These are phyloP conservation scores for Agelaius phoeniceus DNA, from an alignment of 2,113 vertebrate genomes.

Conservation along the genomic window DNA sequence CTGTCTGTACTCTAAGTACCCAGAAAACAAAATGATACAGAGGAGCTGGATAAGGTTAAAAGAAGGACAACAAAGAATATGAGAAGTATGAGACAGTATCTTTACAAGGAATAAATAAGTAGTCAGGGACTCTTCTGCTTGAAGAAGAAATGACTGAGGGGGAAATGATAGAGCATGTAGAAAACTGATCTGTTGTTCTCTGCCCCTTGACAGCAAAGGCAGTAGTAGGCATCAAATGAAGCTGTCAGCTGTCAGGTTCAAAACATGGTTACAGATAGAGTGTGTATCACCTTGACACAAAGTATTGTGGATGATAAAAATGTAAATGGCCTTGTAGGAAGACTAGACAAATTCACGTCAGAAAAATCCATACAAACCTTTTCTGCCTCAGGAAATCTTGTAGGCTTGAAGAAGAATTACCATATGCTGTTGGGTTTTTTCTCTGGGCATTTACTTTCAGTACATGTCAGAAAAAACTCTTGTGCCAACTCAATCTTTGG, in stretches of 20 bases:
- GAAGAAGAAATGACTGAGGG: conserved; percentile 17
- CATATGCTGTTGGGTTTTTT: not conserved
- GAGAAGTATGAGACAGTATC: not conserved
- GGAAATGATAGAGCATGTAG: not conserved
- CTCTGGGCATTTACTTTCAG: not conserved
- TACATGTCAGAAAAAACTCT: not conserved
- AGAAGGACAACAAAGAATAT: not conserved
- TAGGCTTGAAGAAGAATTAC: not conserved
- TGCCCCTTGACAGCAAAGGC: conserved; percentile 9
- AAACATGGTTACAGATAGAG: conserved; percentile 5
- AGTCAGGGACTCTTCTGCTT: not conserved
- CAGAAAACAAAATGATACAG: not conserved
- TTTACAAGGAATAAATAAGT: conserved; percentile 21
- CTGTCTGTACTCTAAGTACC: not conserved
- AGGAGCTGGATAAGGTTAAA: not conserved
- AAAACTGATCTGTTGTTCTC: conserved; percentile 18
- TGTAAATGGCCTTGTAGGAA: conserved; percentile 29
- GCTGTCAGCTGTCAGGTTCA: conserved; percentile 51
- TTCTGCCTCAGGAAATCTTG: conserved; percentile 10
- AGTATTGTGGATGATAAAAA: conserved; percentile 36
- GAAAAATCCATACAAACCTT: conserved; percentile 34
- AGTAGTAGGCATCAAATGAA: conserved; percentile 35
- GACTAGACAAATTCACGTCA: conserved; percentile 20
- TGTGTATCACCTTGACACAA: conserved; percentile 13
- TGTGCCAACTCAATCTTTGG: not conserved